These are phyloP conservation scores for Enteromius mattozi DNA, from an alignment of 2,797 vertebrate genomes.

Conservation along the genomic window DNA sequence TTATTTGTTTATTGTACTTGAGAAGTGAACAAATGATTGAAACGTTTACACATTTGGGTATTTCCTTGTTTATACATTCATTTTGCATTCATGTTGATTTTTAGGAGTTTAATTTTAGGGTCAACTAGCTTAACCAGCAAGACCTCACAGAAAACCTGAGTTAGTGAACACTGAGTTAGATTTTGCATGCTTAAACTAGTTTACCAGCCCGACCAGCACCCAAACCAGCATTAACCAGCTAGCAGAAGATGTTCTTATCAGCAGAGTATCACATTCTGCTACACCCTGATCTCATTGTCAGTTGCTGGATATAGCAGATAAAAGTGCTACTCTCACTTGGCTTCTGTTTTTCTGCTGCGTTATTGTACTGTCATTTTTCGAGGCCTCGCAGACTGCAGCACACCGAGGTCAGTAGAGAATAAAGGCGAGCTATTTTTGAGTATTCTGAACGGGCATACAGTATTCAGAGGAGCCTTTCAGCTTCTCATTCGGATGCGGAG, in stretches of 20 bases:
- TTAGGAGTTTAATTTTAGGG: background rate
- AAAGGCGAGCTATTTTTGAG: constrained; percentile 47
- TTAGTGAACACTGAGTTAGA: background rate
- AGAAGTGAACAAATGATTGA: background rate
- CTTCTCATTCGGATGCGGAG: constrained; percentile 39
- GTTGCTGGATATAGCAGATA: constrained; percentile 35
- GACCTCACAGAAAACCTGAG: background rate
- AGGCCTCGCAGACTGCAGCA: constrained; percentile 29
- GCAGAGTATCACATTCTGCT: constrained; percentile 2
- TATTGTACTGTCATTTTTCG: constrained; percentile 44
- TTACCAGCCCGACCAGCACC: background rate
- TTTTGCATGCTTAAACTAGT: background rate
- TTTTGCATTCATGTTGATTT: background rate
- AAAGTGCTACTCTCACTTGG: constrained; percentile 38
- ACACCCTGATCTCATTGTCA: constrained; percentile 24
- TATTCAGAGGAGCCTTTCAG: constrained; percentile 41
- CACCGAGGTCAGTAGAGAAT: constrained; percentile 50
- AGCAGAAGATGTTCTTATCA: background rate
- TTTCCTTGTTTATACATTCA: background rate
- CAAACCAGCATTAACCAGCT: background rate
- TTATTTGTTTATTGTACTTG: background rate
- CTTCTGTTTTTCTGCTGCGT: constrained; percentile 31
- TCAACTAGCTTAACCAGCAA: constrained; percentile 1
- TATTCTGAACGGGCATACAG: constrained; percentile 27
- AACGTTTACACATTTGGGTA: background rate